Evolutionary conservation across 2,888 invertebrate genomes (phyloP).

Genomic region (Drosophila mimetica): DNA sequence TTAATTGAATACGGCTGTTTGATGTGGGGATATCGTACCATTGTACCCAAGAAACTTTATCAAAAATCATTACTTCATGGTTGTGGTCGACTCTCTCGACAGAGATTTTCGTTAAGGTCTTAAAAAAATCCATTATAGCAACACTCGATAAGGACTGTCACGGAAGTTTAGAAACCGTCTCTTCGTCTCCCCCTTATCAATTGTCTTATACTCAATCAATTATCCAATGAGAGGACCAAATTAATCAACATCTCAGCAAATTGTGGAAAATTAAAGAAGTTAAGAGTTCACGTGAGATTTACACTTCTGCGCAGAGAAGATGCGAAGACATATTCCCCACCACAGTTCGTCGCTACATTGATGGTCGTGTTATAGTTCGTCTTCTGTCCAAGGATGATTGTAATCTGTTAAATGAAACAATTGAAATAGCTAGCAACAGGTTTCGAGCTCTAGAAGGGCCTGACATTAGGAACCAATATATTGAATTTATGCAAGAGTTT

Average conservation of each 20-base stretch:
- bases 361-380: not conserved
- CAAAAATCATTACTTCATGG: too few species aligned
- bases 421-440: not conserved
- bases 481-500: too few species aligned
- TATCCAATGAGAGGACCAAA: too few species aligned
- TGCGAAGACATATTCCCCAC: not conserved
- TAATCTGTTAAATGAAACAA: not conserved
- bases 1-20: not conserved
- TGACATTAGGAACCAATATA: not conserved
- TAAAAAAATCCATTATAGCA: not conserved
- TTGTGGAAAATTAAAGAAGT: too few species aligned
- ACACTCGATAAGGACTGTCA: not conserved
- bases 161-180: not conserved
- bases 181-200: too few species aligned
- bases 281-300: too few species aligned
- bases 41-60: constrained; percentile 1
- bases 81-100: too few species aligned
- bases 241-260: too few species aligned
- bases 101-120: not conserved
- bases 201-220: too few species aligned
- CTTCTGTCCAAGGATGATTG: not conserved
- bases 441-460: not conserved
- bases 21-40: not conserved
- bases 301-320: not conserved
- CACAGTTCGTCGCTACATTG: not conserved